Conservation (phyloP, 37 sponge, comb jelly and placozoan genomes). For the Theonella swinhoei region DNA sequence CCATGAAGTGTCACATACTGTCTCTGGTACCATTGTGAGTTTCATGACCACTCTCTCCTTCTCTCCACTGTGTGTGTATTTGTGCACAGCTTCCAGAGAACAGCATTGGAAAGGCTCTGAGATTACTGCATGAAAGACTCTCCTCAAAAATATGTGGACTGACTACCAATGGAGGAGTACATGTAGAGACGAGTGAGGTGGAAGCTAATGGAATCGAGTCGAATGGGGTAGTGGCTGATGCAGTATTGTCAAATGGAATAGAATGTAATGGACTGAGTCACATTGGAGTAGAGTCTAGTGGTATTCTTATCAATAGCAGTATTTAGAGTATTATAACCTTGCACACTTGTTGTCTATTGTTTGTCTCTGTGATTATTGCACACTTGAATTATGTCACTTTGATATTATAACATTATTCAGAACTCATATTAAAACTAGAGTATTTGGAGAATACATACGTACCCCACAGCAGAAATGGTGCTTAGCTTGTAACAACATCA, state of each 20-base stretch:
- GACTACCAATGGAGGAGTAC: not conserved
- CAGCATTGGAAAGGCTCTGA: slow-evolving; percentile 45
- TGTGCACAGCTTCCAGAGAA: slow-evolving; percentile 41
- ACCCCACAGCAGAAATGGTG: too few species aligned
- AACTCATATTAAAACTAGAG: too few species aligned
- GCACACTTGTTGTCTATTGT: not conserved
- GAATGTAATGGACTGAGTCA: not conserved
- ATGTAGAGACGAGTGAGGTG: not conserved
- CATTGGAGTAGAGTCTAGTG: not conserved
- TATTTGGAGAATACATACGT: too few species aligned
- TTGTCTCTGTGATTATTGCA: too few species aligned
- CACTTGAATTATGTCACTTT: too few species aligned
- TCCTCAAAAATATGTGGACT: not conserved
- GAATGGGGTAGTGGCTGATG: not conserved
- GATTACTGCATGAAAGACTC: slow-evolving; percentile 45
- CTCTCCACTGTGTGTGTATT: too few species aligned
- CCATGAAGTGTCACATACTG: too few species aligned
- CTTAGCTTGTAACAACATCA: too few species aligned
- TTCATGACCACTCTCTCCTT: too few species aligned
- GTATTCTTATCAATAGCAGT: not conserved
- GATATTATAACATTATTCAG: too few species aligned
- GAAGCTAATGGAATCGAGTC: not conserved
- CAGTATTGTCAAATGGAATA: not conserved
- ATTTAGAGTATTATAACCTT: not conserved
- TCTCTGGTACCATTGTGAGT: too few species aligned